Percentiles rank a stretch among this genome's conserved stretches.
These are phyloP conservation scores for Polyommatus iphigenia DNA, from an alignment of 2,888 invertebrate species.

Conservation along the genomic window DNA sequence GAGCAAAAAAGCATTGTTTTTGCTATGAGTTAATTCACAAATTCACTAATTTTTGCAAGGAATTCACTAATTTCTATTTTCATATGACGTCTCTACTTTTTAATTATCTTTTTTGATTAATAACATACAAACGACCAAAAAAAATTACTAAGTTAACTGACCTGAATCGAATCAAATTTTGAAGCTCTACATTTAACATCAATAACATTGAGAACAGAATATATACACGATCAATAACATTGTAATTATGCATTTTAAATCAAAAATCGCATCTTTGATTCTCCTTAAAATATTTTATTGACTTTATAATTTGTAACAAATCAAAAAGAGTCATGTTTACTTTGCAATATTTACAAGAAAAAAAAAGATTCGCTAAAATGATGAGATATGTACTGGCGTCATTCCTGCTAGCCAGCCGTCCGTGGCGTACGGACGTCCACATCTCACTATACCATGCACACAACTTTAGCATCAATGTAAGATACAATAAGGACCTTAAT, in stretches of 20 bases:
- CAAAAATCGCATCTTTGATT: background rate
- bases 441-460: constrained; percentile 35
- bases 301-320: background rate
- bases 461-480: constrained; percentile 35
- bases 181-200: background rate
- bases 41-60: background rate
- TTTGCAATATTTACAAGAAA: constrained; percentile 41
- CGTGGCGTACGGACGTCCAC: constrained; percentile 52
- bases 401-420: constrained; percentile 63
- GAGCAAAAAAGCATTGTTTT: background rate
- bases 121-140: background rate
- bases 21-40: background rate
- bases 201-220: too few species aligned
- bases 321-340: background rate
- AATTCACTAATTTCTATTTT: background rate
- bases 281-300: background rate
- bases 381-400: constrained; percentile 54
- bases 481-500: constrained; percentile 41
- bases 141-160: background rate
- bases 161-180: background rate
- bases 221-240: background rate
- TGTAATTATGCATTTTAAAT: background rate
- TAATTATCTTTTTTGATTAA: background rate
- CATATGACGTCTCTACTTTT: background rate
- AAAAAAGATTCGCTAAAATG: constrained; percentile 47